Evolutionary conservation across 1,140 invertebrate species (phyloP), one percentile per base, ranked within the genome.

Genomic region (Hyposmocoma kahamanoa): DNA sequence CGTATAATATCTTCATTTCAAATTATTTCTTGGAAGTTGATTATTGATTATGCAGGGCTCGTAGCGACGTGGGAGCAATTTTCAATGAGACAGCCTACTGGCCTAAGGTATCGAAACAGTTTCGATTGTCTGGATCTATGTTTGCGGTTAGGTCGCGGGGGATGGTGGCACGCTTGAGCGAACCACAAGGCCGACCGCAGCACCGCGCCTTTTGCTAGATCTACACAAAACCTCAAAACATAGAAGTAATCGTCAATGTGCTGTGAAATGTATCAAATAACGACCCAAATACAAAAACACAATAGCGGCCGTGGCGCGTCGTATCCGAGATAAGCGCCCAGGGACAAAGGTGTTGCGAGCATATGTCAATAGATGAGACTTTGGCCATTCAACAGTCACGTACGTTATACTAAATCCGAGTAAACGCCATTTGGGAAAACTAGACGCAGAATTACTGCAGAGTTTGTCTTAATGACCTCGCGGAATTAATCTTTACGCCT

Each of bases 131-230:
- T 60, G 42, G 50, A 56, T 32, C 56, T 49, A 45, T 67, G 67
- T 75, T 69, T 77, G 73, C 66, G 74, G 75, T 79, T 63, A 54
- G 63, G 62, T 59, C 57, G 47, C 32, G 51, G 47, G 58, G 56
- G 63, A 60, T 65, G 59, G 65, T 66, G 43, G 53, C 56, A 69
- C 66, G 67, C 63, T 72, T 52, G 56, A 61, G 22, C 51, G 66
- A 22, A 68, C 63, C 68, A 69, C 71, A 74, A 73, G 75, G 62
- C 65, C 53, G 51, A 67, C 70, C 65, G 67, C 71, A 60, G 34
- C n/a, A 28, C 53, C 62, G 49, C 50, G 55, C 32, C 28, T 30
- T 10, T 2, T 3, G 28, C 13, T n/a, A n/a, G 5, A 4, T n/a
- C 30, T 4, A 4, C 30, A 34, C 30, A 45, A 64, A 61, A 59